Base-by-base conservation (phyloP, 2,888 invertebrate genomes). In the Julus scandinavius region DNA sequence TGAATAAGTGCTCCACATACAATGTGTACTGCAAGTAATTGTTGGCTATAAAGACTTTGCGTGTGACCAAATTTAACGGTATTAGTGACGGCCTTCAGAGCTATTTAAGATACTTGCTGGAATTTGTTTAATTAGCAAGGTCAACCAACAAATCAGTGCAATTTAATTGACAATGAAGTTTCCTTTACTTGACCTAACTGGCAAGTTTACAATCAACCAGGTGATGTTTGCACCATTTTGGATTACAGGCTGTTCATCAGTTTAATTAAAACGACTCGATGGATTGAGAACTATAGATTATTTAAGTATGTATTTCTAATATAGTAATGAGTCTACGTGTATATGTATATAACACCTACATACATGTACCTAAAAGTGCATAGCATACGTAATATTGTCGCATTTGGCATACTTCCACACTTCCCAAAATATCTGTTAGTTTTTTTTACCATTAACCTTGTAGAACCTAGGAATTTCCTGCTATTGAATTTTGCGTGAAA, bases 71-170 rank as follows among this genome's bases (percentile, higher is more conserved):
- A 20, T 72, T 20, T 7, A 72, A 7, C 63, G 63, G 20, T 20
- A 72, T 72, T 72, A 72, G 17, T 3, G 58, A 72, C 20, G 20
- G 20, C 63, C 63, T 72, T 72, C 63, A 29, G 9, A 72, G 9
- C 20, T 72, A 72, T 20, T 72, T 20, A 20, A 38, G 38, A 13
- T 38, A 9, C 38, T 38, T 13, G 80, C 11, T 38, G 80, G 80
- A 80, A 80, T 29, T 29, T 80, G n/a, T 80, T 80, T 80, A 80
- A 80, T 80, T 13, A 80, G 80, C 80, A 80, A 80, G 80, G 80
- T 80, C 80, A 80, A 1, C 29, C 38, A 38, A 38, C 80, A 38
- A 80, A 80, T 80, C 80, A 80, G 80, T 13, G 38, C 15, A 11
- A 38, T 80, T 80, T 38, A 80, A 38, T 38, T 38, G 15, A 29